Evolutionary conservation across 2,888 invertebrate genomes (phyloP).

Genomic region (Acleris emargana): DNA sequence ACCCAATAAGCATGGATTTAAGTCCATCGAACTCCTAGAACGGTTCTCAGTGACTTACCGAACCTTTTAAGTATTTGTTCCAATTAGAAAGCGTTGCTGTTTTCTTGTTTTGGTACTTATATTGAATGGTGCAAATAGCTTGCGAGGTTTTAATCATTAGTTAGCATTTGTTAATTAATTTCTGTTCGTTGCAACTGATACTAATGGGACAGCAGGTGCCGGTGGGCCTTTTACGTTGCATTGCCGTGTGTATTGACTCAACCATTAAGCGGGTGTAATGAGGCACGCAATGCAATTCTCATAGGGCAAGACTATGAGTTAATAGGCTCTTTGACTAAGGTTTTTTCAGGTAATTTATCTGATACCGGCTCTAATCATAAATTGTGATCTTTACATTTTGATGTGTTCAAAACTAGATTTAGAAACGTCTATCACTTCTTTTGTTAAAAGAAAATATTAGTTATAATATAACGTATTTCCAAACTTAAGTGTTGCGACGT

Average conservation of each 20-base stretch:
- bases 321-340: neutral
- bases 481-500: too few relatives aligned
- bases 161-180: slow-evolving; percentile 37
- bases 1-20: slow-evolving; percentile 53
- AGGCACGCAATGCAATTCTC: slow-evolving; percentile 11
- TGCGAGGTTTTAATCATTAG: slow-evolving; percentile 45
- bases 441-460: too few relatives aligned
- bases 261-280: slow-evolving; percentile 13
- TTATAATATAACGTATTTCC: too few relatives aligned
- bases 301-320: slow-evolving; percentile 3
- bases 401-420: too few relatives aligned
- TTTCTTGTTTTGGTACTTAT: slow-evolving; percentile 47
- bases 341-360: too few relatives aligned
- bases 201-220: slow-evolving; percentile 19
- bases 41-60: slow-evolving; percentile 46
- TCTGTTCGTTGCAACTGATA: slow-evolving; percentile 9
- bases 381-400: too few relatives aligned
- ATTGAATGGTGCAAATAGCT: slow-evolving; percentile 49
- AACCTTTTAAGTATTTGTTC: slow-evolving; percentile 56
- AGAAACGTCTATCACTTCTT: too few relatives aligned
- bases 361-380: too few relatives aligned
- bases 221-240: slow-evolving; percentile 15
- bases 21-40: slow-evolving; percentile 37
- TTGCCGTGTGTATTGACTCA: slow-evolving; percentile 11
- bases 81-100: slow-evolving; percentile 59